A percentile compares a stretch with the other conserved stretches of the same genome.
These are phyloP conservation scores for Ceratitis capitata DNA, from an alignment of 1,140 invertebrate species.

Conservation along the genomic window DNA sequence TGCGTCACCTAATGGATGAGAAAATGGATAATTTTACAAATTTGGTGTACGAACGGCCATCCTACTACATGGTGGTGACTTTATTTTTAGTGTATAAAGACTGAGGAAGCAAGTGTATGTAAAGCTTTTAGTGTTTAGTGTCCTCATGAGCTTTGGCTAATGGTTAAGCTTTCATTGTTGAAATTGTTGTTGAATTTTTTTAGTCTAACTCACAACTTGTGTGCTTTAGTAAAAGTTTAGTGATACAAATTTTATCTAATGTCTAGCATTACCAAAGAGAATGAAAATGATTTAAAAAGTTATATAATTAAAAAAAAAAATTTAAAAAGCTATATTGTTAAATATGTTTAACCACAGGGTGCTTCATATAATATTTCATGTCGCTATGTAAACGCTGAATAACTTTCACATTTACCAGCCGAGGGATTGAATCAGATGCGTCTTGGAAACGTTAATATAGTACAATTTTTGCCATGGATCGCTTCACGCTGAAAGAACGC, in stretches of 20 bases:
- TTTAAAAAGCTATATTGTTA: background rate
- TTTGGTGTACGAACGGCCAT: conserved; percentile 59
- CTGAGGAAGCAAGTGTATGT: conserved; percentile 37
- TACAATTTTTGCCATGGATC: too few relatives aligned
- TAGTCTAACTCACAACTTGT: background rate
- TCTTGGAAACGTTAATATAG: too few relatives aligned
- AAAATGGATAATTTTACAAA: conserved; percentile 61
- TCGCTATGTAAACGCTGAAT: too few relatives aligned
- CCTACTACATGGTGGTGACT: conserved; percentile 61
- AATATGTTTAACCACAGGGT: too few relatives aligned
- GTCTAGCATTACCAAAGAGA: too few relatives aligned
- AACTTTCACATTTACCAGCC: too few relatives aligned
- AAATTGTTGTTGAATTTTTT: background rate
- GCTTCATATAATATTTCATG: too few relatives aligned
- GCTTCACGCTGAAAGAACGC: too few relatives aligned
- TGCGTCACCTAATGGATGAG: conserved; percentile 61
- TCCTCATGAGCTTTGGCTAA: background rate
- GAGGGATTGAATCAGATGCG: too few relatives aligned
- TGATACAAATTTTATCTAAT: too few relatives aligned
- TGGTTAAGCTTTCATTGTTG: background rate
- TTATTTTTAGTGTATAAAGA: conserved; percentile 61
- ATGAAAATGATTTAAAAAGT: too few relatives aligned
- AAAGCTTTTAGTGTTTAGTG: background rate
- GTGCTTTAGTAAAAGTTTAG: background rate
- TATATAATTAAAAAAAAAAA: background rate